phyloP scores from a whole-genome alignment of 2,888 invertebrate species.

The Ischnus inquisitorius region DNA sequence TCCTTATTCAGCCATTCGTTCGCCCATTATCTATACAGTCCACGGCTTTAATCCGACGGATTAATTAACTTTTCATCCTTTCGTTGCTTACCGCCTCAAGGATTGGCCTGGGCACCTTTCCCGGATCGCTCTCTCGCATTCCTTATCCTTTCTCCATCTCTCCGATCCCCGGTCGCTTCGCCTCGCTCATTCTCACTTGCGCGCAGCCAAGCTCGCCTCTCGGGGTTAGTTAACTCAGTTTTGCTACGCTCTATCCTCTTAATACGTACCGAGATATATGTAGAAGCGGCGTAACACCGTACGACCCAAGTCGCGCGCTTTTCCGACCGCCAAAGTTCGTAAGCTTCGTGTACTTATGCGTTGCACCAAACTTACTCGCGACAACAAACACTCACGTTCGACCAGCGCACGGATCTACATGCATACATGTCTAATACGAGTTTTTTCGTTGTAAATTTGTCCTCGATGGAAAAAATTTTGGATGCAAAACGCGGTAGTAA shows the following conservation, averaged over 20 bases:
- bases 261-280: conserved; percentile 10
- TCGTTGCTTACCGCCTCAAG: conserved; percentile 50
- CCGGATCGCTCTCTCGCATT: conserved; percentile 6
- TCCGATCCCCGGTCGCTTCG: background rate
- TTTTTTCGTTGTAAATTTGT: no score
- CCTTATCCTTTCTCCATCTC: conserved; percentile 6
- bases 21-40: conserved; percentile 45
- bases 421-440: no score
- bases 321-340: conserved; percentile 75
- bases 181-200: conserved; percentile 8
- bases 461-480: no score
- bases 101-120: conserved; percentile 21
- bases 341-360: conserved; percentile 76
- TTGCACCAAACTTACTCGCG: conserved; percentile 71
- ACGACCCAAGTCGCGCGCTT: conserved; percentile 47
- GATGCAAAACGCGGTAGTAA: no score
- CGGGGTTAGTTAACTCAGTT: background rate
- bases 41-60: conserved; percentile 34
- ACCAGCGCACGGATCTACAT: background rate
- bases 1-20: conserved; percentile 43
- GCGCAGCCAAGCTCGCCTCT: background rate
- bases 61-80: conserved; percentile 52
- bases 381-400: background rate
- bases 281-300: conserved; percentile 29
- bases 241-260: background rate